Evolutionary conservation across 2,888 invertebrate species (phyloP), one percentile per base, ranked within the genome.

Genomic region (Calameuta idolon): DNA sequence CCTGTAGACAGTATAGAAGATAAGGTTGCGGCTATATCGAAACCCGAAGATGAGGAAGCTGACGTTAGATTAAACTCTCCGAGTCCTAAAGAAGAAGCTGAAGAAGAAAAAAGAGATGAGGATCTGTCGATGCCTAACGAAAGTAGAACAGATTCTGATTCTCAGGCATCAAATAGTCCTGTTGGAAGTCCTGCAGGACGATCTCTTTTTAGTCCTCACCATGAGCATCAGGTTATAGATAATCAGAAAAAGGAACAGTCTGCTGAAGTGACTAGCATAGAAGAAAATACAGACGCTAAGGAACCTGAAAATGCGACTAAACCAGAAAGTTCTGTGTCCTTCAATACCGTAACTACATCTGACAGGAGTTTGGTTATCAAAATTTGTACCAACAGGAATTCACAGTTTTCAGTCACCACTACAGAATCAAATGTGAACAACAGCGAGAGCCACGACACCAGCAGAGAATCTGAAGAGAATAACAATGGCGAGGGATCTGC

Each of bases 221-320:
- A 82, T 33, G 86, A 87, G 75, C 75, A 37, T 11, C 82, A 81
- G 12, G 34, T n/a, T 69, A 15, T 92, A 80, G 92, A 92, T 82
- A 92, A 92, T 84, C 75, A 68, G n/a, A 71, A 69, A 34, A 69
- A 69, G 68, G 73, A 77, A 33, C 73, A n/a, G 40, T 83, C 77
- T 55, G 80, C 75, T 75, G 80, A 76, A 40, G 75, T 34, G 71
- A 71, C 30, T 35, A 23, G 23, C 55, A 23, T 9, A 40, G 69
- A 75, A 23, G 77, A 78, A 76, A 81, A 80, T 74, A 73, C 77
- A 55, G 68, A 76, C 5, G 9, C 23, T 5, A 55, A 23, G 55
- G 91, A 94, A 95, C 82, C 95, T 95, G 84, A 95, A 75, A 78
- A 82, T 34, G 79, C 83, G 69, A 79, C 30, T 73, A 85, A 87